Evolutionary conservation across 2,113 vertebrate species (phyloP).

Genomic region (Amphiprion percula): DNA sequence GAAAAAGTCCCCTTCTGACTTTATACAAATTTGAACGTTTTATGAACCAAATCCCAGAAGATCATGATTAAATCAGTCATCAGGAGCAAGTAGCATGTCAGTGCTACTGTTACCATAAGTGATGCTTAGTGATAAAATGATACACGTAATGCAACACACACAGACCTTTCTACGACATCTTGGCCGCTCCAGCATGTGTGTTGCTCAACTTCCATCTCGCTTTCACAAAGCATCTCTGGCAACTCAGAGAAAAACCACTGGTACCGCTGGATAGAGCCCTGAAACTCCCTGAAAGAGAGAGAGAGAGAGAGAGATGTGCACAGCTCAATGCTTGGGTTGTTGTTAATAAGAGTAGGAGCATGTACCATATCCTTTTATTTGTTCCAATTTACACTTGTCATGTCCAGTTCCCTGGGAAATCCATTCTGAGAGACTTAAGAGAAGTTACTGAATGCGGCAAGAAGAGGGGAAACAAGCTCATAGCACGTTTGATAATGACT

Average conservation of each 20-base stretch:
- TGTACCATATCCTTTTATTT: conserved; percentile 26
- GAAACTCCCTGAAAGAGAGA: conserved; percentile 87
- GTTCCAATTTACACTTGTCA: conserved; percentile 24
- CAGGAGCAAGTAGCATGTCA: no score
- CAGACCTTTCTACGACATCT: conserved; percentile 92
- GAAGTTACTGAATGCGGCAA: neutral
- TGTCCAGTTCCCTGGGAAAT: conserved; percentile 22
- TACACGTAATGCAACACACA: neutral
- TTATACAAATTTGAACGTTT: no score
- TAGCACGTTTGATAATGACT: conserved; percentile 9
- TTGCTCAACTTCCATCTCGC: conserved; percentile 90
- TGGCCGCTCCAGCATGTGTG: conserved; percentile 93
- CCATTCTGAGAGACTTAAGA: conserved; percentile 1
- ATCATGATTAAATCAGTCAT: no score
- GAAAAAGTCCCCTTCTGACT: no score
- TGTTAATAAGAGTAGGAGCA: neutral
- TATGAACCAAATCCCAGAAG: no score
- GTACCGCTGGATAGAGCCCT: conserved; percentile 90
- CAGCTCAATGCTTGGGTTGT: neutral
- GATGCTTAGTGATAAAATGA: neutral
- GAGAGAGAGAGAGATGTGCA: conserved; percentile 15
- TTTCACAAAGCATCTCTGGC: conserved; percentile 91
- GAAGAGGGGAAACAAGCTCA: neutral
- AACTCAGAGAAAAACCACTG: conserved; percentile 89
- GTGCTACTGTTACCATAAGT: no score